Conservation (phyloP, 1,140 invertebrate genomes). For the Zaprionus capensis region DNA sequence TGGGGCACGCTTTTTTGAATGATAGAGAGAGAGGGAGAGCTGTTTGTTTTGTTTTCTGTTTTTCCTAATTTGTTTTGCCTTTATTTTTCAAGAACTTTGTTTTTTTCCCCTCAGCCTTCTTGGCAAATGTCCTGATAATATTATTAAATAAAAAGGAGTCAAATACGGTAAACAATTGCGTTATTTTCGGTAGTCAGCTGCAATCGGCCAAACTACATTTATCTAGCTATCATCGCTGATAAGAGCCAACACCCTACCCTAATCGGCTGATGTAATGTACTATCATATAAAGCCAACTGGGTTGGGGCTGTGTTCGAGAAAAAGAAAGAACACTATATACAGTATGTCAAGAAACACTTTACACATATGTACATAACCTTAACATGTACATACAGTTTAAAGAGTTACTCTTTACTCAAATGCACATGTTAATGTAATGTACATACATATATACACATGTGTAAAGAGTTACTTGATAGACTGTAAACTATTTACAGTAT, state of each 20-base stretch:
- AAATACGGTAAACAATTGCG: neutral
- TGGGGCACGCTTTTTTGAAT: neutral
- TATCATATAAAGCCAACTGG: neutral
- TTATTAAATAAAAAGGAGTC: slow-evolving; percentile 12
- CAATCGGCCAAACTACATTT: neutral
- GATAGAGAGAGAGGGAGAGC: neutral
- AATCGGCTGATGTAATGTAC: neutral
- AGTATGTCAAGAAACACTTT: no score
- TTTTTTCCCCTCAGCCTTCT: neutral
- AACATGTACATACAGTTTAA: no score
- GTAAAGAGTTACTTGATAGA: no score
- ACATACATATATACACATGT: no score
- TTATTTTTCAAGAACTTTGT: neutral
- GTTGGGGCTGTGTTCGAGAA: no score
- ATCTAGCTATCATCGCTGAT: neutral
- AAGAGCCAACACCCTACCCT: neutral
- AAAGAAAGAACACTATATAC: no score
- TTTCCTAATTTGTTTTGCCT: slow-evolving; percentile 4
- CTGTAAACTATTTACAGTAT: no score
- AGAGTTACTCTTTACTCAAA: no score
- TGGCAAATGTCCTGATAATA: slow-evolving; percentile 6
- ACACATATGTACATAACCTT: no score
- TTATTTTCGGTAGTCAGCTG: neutral
- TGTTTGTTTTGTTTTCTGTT: slow-evolving; percentile 7
- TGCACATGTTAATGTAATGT: no score